Percentiles rank a stretch among this genome's conserved stretches.
phyloP scores from a whole-genome alignment of 2,113 vertebrate species.

The Pluvianellus socialis region DNA sequence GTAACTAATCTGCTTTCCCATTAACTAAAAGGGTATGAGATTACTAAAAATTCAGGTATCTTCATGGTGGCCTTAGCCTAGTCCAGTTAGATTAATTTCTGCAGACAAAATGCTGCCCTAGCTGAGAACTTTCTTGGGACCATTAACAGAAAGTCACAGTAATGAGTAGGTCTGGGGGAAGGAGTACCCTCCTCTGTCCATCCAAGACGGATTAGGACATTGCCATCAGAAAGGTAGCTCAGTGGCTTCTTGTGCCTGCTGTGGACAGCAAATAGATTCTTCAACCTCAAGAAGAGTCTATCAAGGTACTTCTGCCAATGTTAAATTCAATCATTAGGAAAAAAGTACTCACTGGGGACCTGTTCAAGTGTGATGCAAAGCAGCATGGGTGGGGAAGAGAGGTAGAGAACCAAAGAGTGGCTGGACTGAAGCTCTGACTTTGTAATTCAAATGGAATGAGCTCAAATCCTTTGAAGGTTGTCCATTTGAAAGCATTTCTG shows the following conservation, averaged over 20 bases:
- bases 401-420: background rate
- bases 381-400: slow-evolving; percentile 11
- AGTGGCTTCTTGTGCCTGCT: background rate
- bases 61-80: background rate
- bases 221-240: background rate
- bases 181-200: background rate
- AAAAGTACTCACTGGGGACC: background rate
- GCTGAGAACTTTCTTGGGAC: background rate
- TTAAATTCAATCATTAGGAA: background rate
- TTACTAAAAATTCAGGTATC: background rate
- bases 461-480: slow-evolving; percentile 53
- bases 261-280: background rate
- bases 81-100: background rate
- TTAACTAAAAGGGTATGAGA: background rate
- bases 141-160: background rate
- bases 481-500: slow-evolving; percentile 60
- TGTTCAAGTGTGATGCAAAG: background rate
- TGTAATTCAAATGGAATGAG: slow-evolving; percentile 61
- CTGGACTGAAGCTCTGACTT: slow-evolving; percentile 12
- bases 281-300: background rate
- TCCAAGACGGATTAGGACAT: background rate
- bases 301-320: background rate
- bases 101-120: background rate
- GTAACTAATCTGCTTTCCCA: background rate
- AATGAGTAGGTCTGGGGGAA: background rate